Conservation (phyloP, 2,888 invertebrate genomes). For the Aleiodes testaceus region DNA sequence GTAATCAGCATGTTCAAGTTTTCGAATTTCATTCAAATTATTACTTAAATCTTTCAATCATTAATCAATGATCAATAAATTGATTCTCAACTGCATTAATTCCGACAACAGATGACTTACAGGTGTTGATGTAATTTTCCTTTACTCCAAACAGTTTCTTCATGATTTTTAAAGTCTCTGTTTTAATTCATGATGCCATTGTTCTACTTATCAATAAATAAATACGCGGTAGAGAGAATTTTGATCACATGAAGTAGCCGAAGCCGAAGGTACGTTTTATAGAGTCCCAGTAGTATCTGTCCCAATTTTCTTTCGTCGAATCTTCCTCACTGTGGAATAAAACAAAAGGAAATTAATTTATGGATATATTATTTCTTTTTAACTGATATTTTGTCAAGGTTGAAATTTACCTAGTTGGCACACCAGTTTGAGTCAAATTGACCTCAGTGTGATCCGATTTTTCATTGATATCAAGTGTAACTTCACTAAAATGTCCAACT, state of each 20-base stretch:
- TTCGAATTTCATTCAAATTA: no score
- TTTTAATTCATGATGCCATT: not conserved
- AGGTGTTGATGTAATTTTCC: constrained; percentile 25
- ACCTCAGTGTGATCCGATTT: constrained; percentile 92
- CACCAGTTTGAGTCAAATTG: constrained; percentile 85
- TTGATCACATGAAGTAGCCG: constrained; percentile 79
- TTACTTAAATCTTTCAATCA: no score
- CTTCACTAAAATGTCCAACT: constrained; percentile 90
- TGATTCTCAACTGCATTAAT: not conserved
- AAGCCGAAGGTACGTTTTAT: constrained; percentile 95
- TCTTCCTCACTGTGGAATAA: constrained; percentile 78
- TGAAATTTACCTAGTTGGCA: constrained; percentile 83
- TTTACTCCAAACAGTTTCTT: constrained; percentile 26
- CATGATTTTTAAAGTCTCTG: no score
- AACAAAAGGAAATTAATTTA: constrained; percentile 22
- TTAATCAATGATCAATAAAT: constrained; percentile 20
- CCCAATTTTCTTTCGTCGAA: constrained; percentile 91
- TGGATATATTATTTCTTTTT: no score
- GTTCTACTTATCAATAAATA: constrained; percentile 66
- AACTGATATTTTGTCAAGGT: no score
- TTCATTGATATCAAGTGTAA: constrained; percentile 88
- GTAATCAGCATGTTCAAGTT: not conserved
- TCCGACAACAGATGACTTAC: not conserved
- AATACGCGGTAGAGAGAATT: constrained; percentile 53
- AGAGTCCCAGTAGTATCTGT: constrained; percentile 94